Evolutionary conservation across 1,140 invertebrate species (phyloP).

Genomic region (Zaprionus capensis): DNA sequence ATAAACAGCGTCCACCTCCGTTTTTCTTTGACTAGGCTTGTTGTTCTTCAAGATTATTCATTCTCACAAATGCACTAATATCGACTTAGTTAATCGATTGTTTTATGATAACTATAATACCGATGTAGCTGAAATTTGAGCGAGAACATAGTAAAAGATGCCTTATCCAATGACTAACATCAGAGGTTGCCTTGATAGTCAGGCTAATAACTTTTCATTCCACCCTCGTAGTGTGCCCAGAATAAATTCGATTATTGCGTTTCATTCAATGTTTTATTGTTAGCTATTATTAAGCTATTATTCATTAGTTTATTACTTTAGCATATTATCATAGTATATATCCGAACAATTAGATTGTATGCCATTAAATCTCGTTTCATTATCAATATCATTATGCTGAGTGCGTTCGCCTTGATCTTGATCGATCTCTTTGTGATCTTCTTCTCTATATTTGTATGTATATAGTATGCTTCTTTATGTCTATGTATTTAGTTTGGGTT

Average conservation of each 20-base stretch:
- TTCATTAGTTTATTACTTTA: constrained; percentile 20
- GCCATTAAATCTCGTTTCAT: constrained; percentile 70
- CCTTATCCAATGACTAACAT: too few species aligned
- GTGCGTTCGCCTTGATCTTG: constrained; percentile 11
- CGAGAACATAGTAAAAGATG: too few species aligned
- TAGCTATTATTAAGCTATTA: constrained; percentile 45
- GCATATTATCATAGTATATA: constrained; percentile 29
- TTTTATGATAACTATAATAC: too few species aligned
- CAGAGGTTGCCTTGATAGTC: too few species aligned
- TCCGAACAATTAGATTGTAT: constrained; percentile 82
- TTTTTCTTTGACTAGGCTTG: too few species aligned
- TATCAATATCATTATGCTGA: constrained; percentile 47
- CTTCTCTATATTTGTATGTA: constrained; percentile 40
- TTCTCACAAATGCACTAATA: too few species aligned
- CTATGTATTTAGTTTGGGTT: constrained; percentile 20
- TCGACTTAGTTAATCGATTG: too few species aligned
- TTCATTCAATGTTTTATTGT: constrained; percentile 71
- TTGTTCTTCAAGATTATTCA: too few species aligned
- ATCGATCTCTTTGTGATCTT: constrained; percentile 26
- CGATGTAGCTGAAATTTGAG: too few species aligned
- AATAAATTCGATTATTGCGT: neutral
- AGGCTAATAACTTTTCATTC: too few species aligned
- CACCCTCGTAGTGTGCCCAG: neutral
- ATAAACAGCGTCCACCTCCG: too few species aligned
- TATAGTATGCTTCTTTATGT: neutral